Evolutionary conservation across 1,140 invertebrate species (phyloP).

Genomic region (Megalopta genalis): DNA sequence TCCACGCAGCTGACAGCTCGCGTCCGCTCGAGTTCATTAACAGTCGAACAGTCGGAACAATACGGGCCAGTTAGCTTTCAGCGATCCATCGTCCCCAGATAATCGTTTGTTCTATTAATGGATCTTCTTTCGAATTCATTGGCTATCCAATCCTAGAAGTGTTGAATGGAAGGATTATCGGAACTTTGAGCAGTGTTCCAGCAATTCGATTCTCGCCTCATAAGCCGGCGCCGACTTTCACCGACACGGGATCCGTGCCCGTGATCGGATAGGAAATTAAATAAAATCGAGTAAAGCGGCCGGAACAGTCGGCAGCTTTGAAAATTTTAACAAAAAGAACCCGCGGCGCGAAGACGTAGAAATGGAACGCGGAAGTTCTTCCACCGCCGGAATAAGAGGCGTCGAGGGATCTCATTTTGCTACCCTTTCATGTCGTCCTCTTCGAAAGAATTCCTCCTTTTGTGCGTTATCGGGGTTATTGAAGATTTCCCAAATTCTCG

Average conservation of each 20-base stretch:
- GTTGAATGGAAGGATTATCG: slow-evolving; percentile 9
- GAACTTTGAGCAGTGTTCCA: not conserved
- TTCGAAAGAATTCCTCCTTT: slow-evolving; percentile 5
- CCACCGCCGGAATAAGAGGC: not conserved
- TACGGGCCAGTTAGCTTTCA: not conserved
- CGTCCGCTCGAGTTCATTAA: too few relatives aligned
- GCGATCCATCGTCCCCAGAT: not conserved
- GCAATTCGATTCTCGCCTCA: slow-evolving; percentile 17
- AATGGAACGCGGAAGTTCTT: not conserved
- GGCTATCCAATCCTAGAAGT: not conserved
- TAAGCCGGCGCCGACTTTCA: slow-evolving; percentile 16
- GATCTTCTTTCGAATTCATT: not conserved
- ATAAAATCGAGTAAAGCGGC: slow-evolving; percentile 30
- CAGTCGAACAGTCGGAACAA: too few relatives aligned
- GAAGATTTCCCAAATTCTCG: not conserved
- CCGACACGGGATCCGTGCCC: not conserved
- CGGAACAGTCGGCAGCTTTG: slow-evolving; percentile 34
- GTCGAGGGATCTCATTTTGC: slow-evolving; percentile 36
- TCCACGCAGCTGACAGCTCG: too few relatives aligned
- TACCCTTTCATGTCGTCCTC: slow-evolving; percentile 10
- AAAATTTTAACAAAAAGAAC: not conserved
- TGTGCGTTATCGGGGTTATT: slow-evolving; percentile 4
- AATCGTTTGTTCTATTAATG: not conserved
- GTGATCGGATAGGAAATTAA: slow-evolving; percentile 30
- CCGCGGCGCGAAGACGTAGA: not conserved